phyloP scores from a whole-genome alignment of 2,113 vertebrate genomes.

The Oryzias woworae region DNA sequence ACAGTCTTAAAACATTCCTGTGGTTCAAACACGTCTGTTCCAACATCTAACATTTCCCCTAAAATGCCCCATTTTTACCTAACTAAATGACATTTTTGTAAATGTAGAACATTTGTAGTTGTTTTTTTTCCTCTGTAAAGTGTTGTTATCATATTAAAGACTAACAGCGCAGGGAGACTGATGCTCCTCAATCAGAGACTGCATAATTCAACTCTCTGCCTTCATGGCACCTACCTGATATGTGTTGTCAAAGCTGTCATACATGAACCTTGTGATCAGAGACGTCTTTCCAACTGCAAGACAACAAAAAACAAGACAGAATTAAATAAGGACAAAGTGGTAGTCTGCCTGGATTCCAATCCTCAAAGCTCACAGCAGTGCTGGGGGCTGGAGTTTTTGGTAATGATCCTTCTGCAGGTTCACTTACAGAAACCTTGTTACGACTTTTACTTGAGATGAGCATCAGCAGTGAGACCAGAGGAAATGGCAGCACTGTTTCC shows the following conservation, averaged over 20 bases:
- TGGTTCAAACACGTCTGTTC: too few relatives aligned
- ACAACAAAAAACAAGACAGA: conserved; percentile 50
- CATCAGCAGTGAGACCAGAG: conserved; percentile 24
- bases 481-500: conserved; percentile 31
- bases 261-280: conserved; percentile 94
- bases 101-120: too few relatives aligned
- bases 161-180: not conserved
- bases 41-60: too few relatives aligned
- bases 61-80: too few relatives aligned
- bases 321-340: conserved; percentile 10
- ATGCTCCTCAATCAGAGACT: conserved; percentile 19
- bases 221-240: conserved; percentile 83
- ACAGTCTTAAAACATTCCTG: too few relatives aligned
- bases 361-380: not conserved
- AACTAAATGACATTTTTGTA: too few relatives aligned
- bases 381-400: conserved; percentile 16
- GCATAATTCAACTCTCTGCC: conserved; percentile 5
- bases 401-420: too few relatives aligned
- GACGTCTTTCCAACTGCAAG: conserved; percentile 92
- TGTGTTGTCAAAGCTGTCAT: conserved; percentile 94
- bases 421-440: too few relatives aligned
- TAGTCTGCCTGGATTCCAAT: conserved; percentile 5
- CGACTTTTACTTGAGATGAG: conserved; percentile 27
- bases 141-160: not conserved
- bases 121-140: too few relatives aligned